These are phyloP conservation scores for Strix uralensis DNA, from an alignment of 2,113 vertebrate species.

Conservation along the genomic window DNA sequence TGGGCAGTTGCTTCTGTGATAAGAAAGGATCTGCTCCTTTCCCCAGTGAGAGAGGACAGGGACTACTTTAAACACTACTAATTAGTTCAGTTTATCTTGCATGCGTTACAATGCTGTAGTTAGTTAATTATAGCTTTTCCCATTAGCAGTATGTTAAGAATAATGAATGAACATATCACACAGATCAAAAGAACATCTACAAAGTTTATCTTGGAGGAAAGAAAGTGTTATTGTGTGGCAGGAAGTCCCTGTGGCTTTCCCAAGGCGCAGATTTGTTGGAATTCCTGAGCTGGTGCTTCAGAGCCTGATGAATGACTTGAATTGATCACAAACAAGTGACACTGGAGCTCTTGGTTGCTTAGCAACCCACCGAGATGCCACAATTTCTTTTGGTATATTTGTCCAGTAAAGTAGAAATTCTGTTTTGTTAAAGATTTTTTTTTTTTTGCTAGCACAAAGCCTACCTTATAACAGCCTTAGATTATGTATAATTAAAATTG, in stretches of 20 bases:
- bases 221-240: constrained; percentile 67
- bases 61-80: constrained; percentile 71
- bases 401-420: constrained; percentile 71
- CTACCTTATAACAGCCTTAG: constrained; percentile 15
- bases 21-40: background rate
- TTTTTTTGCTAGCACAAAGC: constrained; percentile 44
- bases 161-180: constrained; percentile 73
- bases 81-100: constrained; percentile 74
- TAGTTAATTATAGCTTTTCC: constrained; percentile 76
- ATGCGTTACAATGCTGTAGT: constrained; percentile 38
- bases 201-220: constrained; percentile 72
- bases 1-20: background rate
- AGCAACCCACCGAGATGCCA: constrained; percentile 76
- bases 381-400: constrained; percentile 73
- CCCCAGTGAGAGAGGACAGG: constrained; percentile 51
- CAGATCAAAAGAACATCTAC: constrained; percentile 73
- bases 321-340: constrained; percentile 73
- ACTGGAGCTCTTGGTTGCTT: constrained; percentile 72
- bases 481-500: constrained; percentile 1
- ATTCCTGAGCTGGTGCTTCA: constrained; percentile 67
- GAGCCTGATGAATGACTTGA: constrained; percentile 72
- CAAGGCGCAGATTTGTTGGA: constrained; percentile 64
- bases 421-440: constrained; percentile 60
- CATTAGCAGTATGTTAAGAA: constrained; percentile 70
- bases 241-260: constrained; percentile 74